Evolutionary conservation across 2,113 vertebrate genomes (phyloP).

Genomic region (Electrona antarctica): DNA sequence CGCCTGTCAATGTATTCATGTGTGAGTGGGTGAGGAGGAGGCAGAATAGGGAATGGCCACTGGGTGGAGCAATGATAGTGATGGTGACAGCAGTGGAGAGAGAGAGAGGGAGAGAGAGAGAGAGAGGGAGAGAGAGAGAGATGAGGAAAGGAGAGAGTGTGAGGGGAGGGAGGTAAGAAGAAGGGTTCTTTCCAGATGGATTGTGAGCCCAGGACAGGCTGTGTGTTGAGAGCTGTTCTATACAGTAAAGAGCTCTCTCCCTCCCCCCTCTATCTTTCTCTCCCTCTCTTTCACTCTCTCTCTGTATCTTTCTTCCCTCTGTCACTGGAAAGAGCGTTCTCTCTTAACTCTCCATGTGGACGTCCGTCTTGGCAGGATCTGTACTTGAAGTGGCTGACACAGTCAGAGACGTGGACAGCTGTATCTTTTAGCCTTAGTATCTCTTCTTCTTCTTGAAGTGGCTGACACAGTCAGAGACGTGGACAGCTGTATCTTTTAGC

Average conservation of each 20-base stretch:
- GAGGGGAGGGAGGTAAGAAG: conserved; percentile 43
- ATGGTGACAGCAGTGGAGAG: conserved; percentile 43
- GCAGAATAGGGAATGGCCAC: conserved; percentile 63
- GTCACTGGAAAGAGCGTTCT: neutral
- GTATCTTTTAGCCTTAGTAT: conserved; percentile 19
- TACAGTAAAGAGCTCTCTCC: conserved; percentile 19
- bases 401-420: conserved; percentile 10
- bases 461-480: conserved; percentile 34
- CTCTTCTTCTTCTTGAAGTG: no score
- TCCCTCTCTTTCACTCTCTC: neutral
- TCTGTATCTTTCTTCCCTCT: neutral
- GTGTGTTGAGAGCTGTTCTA: conserved; percentile 43
- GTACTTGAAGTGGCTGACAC: conserved; percentile 27
- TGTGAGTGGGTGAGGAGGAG: neutral
- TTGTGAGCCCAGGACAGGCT: conserved; percentile 57
- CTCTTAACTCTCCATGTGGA: conserved; percentile 48
- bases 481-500: conserved; percentile 30
- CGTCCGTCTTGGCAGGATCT: neutral
- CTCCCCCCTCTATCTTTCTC: conserved; percentile 10
- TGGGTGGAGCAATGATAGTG: conserved; percentile 73
- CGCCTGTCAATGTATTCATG: neutral
- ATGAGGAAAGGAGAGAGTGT: conserved; percentile 9
- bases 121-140: conserved; percentile 2
- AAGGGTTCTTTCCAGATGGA: conserved; percentile 62
- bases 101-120: conserved; percentile 19